Base-by-base conservation (phyloP, 2,888 invertebrate genomes). In the Pollenia angustigena region DNA sequence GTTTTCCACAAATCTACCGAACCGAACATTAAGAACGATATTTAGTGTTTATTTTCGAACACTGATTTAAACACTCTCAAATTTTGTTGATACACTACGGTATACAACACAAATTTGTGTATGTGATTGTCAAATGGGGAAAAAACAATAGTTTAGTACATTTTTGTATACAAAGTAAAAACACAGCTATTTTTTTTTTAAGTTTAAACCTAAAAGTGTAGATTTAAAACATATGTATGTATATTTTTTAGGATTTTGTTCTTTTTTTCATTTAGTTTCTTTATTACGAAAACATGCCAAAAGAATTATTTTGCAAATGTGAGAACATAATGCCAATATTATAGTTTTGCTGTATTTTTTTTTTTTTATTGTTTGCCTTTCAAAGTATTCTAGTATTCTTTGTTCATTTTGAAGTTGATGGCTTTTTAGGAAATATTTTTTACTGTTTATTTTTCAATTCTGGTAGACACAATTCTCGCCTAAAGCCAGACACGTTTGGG, bases 231-330 rank as follows among this genome's bases (percentile, higher is more conserved):
- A n/a, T n/a, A n/a, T n/a, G n/a, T n/a, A n/a, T n/a, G n/a, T 54
- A 69, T 60, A 46, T 71, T 48, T 79, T 76, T 54, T 44, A 32
- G 60, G 40, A 16, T 66, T 44, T 66, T 69, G 46, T 50, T 48
- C 54, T 52, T 14, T 68, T 46, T 42, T 46, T 32, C n/a, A 56
- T 54, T 64, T 76, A 14, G 32, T 56, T 56, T 66, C 18, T 58
- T 87, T 81, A 54, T 78, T 69, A 23, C 58, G 64, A 71, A 81
- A 79, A 75, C 74, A 79, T 75, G 48, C 76, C 76, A 76, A 81
- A 74, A 60, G 40, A 75, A 74, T 81, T 81, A 66, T 54, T 81
- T 85, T 79, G 75, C 85, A 82, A 85, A 87, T 87, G 80, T 82
- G 76, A 75, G 54, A 80, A 82, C 66, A 78, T 68, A 83, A 68